phyloP scores from a whole-genome alignment of 1,140 invertebrate species.

The Zaprionus capensis region DNA sequence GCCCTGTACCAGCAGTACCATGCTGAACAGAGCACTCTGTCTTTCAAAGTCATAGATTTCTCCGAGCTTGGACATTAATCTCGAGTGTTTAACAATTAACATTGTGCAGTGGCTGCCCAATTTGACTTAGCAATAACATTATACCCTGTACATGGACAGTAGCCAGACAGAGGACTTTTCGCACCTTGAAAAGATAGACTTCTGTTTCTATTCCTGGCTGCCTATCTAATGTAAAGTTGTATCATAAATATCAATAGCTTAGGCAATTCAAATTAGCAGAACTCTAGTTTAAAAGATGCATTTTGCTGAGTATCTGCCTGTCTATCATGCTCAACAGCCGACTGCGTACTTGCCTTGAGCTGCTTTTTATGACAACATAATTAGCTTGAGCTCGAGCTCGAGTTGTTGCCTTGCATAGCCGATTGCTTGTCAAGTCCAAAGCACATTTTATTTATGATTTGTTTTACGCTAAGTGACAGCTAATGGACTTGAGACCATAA shows the following conservation, averaged over 20 bases:
- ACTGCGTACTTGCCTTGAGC: conserved; percentile 12
- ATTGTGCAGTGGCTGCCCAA: conserved; percentile 25
- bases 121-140: conserved; percentile 40
- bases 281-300: no score
- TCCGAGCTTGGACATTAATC: conserved; percentile 58
- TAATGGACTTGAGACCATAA: conserved; percentile 66
- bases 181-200: not conserved
- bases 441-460: conserved; percentile 65
- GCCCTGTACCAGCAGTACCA: not conserved
- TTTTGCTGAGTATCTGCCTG: conserved; percentile 4
- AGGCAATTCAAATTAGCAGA: no score
- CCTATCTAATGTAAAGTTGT: not conserved
- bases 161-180: not conserved
- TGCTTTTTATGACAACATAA: conserved; percentile 67
- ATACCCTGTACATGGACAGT: not conserved
- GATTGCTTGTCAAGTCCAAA: conserved; percentile 33
- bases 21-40: not conserved
- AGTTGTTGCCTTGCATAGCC: conserved; percentile 24
- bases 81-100: conserved; percentile 75
- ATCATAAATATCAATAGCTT: no score
- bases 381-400: conserved; percentile 50
- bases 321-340: not conserved
- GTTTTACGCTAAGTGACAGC: conserved; percentile 68
- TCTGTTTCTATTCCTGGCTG: not conserved
- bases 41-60: conserved; percentile 22